Percentiles rank a stretch among this genome's conserved stretches.
Conservation (phyloP, 1,140 invertebrate genomes). For the Bombyx mandarina region DNA sequence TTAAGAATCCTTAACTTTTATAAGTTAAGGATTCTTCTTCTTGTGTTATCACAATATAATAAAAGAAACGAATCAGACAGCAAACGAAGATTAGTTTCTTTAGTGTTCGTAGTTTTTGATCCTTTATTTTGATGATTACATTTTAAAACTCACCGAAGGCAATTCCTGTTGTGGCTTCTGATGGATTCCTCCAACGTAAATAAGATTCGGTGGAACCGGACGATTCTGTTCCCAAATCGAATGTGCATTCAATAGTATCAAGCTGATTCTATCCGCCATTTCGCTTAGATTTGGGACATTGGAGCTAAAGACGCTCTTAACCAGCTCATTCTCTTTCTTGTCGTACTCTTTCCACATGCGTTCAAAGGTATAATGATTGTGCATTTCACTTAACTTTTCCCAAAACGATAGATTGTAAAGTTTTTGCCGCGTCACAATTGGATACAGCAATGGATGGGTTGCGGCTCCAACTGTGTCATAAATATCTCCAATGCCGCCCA, state of each 20-base stretch:
- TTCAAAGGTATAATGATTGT: not conserved
- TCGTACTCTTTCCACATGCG: not conserved
- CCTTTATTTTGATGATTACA: too few relatives aligned
- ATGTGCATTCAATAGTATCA: slow-evolving; percentile 39
- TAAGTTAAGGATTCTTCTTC: too few relatives aligned
- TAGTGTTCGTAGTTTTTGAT: too few relatives aligned
- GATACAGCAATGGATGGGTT: slow-evolving; percentile 14
- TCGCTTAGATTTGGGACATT: slow-evolving; percentile 43
- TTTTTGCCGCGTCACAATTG: slow-evolving; percentile 1
- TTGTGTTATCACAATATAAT: too few relatives aligned
- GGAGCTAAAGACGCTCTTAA: not conserved
- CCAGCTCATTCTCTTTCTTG: not conserved
- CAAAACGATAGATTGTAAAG: slow-evolving; percentile 9
- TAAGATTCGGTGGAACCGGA: slow-evolving; percentile 53
- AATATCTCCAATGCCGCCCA: slow-evolving; percentile 4
- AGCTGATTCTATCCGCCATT: slow-evolving; percentile 61
- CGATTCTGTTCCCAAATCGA: slow-evolving; percentile 51
- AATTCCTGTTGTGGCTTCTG: slow-evolving; percentile 14
- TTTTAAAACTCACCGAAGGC: not conserved
- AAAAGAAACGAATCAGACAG: too few relatives aligned
- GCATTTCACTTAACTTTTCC: slow-evolving; percentile 7
- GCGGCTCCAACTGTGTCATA: slow-evolving; percentile 11
- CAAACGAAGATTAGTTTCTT: too few relatives aligned
- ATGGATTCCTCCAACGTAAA: slow-evolving; percentile 57
- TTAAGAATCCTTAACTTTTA: too few relatives aligned